Evolutionary conservation across 2,113 vertebrate genomes (phyloP).

Genomic region (Taurulus bubalis): DNA sequence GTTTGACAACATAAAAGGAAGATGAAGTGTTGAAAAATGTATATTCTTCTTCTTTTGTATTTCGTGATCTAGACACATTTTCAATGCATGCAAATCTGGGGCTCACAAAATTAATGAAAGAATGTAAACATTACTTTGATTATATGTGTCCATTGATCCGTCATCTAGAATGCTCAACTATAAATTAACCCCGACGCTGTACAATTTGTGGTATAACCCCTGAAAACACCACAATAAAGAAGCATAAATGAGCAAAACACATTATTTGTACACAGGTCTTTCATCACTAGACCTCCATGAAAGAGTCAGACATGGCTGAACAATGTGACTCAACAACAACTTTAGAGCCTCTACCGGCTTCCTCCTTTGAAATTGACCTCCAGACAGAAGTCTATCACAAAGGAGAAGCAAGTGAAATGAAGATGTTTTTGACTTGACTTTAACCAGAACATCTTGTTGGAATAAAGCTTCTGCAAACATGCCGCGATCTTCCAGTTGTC

Average conservation of each 20-base stretch:
- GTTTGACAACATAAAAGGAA: constrained; percentile 6
- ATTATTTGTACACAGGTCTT: background rate
- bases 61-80: background rate
- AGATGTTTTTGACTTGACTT: constrained; percentile 23
- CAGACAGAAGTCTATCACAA: constrained; percentile 12
- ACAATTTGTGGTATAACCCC: constrained; percentile 3
- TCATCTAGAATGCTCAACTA: background rate
- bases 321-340: constrained; percentile 1
- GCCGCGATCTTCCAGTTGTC: constrained; percentile 2
- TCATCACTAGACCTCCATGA: constrained; percentile 42
- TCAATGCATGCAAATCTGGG: background rate
- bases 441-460: constrained; percentile 35
- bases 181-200: background rate
- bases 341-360: background rate
- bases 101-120: constrained; percentile 12
- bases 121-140: constrained; percentile 36
- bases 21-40: background rate
- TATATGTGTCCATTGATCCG: background rate
- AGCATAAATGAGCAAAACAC: background rate
- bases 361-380: constrained; percentile 26
- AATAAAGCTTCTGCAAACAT: constrained; percentile 11
- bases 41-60: background rate
- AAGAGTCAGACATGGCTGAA: constrained; percentile 17
- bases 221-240: background rate
- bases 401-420: constrained; percentile 2